Conservation (phyloP, 1,140 invertebrate species). For the Piezodorus guildinii region DNA sequence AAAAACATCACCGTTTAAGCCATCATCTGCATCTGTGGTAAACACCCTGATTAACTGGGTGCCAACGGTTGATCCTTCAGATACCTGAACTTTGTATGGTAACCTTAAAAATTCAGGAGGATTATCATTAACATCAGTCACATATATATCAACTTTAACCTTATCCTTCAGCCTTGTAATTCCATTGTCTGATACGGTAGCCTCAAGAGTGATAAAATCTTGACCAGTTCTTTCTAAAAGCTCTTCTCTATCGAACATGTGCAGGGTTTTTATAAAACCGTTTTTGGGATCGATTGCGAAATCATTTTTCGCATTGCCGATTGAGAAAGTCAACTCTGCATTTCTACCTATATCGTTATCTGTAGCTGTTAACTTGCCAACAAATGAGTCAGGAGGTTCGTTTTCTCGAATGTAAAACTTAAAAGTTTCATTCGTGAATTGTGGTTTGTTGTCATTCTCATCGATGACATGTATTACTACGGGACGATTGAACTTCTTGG, state of each 20-base stretch:
- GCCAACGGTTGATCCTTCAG: conserved; percentile 62
- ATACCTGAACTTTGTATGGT: conserved; percentile 74
- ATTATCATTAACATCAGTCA: conserved; percentile 89
- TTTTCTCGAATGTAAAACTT: conserved; percentile 79
- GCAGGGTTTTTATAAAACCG: conserved; percentile 78
- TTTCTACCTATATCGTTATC: conserved; percentile 84
- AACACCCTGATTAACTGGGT: conserved; percentile 73
- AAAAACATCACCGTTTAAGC: conserved; percentile 78
- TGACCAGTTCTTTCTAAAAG: conserved; percentile 60
- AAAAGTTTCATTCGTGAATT: conserved; percentile 75
- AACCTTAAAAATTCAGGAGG: conserved; percentile 68
- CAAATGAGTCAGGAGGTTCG: conserved; percentile 74
- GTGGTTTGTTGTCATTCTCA: conserved; percentile 90
- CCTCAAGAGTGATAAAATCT: conserved; percentile 69
- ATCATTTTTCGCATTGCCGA: conserved; percentile 62
- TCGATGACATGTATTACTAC: conserved; percentile 86
- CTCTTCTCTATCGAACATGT: conserved; percentile 76
- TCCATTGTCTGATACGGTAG: conserved; percentile 80
- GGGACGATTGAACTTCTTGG: conserved; percentile 67
- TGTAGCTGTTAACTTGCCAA: conserved; percentile 77
- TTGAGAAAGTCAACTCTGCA: conserved; percentile 78
- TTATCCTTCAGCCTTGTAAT: conserved; percentile 63
- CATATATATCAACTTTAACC: conserved; percentile 76
- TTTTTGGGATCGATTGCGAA: conserved; percentile 82
- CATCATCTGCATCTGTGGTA: conserved; percentile 80